Base-by-base conservation (phyloP, 2,888 invertebrate genomes). In the Torymus tubicola region DNA sequence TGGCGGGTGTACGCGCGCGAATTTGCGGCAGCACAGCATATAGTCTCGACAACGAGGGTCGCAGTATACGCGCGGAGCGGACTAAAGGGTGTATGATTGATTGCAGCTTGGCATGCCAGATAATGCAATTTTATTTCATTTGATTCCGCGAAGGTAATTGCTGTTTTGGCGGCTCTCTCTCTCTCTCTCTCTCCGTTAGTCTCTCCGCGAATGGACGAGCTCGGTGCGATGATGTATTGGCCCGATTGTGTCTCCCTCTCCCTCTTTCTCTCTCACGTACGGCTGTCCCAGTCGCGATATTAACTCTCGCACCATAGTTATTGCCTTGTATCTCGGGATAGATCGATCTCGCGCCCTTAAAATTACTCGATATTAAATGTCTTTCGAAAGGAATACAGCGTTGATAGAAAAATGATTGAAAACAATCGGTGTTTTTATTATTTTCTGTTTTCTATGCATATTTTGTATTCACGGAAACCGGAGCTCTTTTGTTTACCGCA, bases 71-170 rank as follows among this genome's bases (percentile, higher is more conserved):
- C 82, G 18, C 81, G 69, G 73, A 42, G 42, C 42, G 42, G 42
- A 42, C 81, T 83, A 87, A 90, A 88, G 87, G 88, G 87, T 87
- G 85, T 86, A 88, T 90, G 90, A 90, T 90, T 89, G 90, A 90
- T 90, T 87, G 90, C 85, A 80, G 84, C 87, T 86, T 90, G 87
- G 88, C 90, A 90, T 90, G 90, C 89, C 88, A 87, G 89, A 90
- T 90, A 90, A 90, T 89, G 89, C 89, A 90, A 90, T 90, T 90
- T 90, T 90, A 90, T 90, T 90, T 90, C 89, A 90, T 90, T 90
- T 89, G 90, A 90, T 90, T 90, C 87, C 87, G 87, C 89, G 87
- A 83, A 85, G 89, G 89, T 90, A 90, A 90, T 90, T 90, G 90
- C 89, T 88, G 87, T 90, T 90, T 82, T 88, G 90, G 88, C 88